Evolutionary conservation across 1,140 invertebrate genomes (phyloP).

Genomic region (Apis mellifera): Amel_HAv3.1 CM009940.2:10238501-10239000

Average conservation of each 20-base stretch:
- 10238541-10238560: neutral
- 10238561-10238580: neutral
- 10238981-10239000: constrained; percentile 28
- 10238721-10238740: constrained; percentile 84
- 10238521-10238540: neutral
- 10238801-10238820: too few relatives aligned
- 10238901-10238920: neutral
- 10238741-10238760: constrained; percentile 90
- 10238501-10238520: neutral
- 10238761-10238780: constrained; percentile 82
- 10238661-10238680: neutral
- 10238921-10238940: neutral
- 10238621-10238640: too few relatives aligned
- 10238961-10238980: neutral
- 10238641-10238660: neutral
- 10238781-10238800: constrained; percentile 47
- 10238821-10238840: neutral
- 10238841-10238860: neutral
- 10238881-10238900: neutral
- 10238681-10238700: constrained; percentile 80
- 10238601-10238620: too few relatives aligned
- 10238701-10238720: constrained; percentile 92
- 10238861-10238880: too few relatives aligned
- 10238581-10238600: too few relatives aligned
- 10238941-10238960: neutral